Base-by-base conservation (phyloP, 2,888 invertebrate genomes). In the Pandemis heparana region DNA sequence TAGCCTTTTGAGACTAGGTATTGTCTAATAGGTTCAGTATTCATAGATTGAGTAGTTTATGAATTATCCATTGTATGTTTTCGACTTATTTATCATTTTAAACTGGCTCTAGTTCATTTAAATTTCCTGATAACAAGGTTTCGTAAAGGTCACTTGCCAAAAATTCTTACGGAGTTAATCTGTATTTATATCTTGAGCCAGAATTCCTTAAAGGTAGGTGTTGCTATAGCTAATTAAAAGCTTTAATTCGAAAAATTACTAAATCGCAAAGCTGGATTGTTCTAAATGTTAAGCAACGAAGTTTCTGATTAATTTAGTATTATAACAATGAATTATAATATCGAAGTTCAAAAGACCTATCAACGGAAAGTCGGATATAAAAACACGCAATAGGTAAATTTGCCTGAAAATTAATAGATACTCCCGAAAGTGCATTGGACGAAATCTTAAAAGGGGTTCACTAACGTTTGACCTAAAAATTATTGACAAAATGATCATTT, bases 71-170 rank as follows among this genome's bases (percentile, higher is more conserved):
- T 10, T 41, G 18, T 43, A 18, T 38, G 14, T 43, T 63, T 43
- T 46, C 3, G 23, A 16, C 2, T 18, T 63, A 63, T 63, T 43
- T 48, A 64, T 64, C 46, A n/a, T 48, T 64, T 9, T 32, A 43
- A 32, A 64, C 46, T 7, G 46, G 64, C 16, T 64, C 39, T 46
- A 48, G 18, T 64, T 63, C 32, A 48, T 64, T 64, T 63, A 63
- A 63, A 63, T 64, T 48, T 48, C 48, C 16, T 38, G 23, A 46
- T 9, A 48, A 63, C 43, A 64, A 64, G 48, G 48, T 64, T 64
- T 48, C 38, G 23, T 32, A 64, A 64, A 64, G 64, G 64, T 64
- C 64, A 43, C 14, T 64, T 16, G 64, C 64, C 16, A 48, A 64
- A 64, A 48, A 32, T 48, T 18, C 48, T 48, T 23, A 48, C 10